Evolutionary conservation across 2,888 invertebrate genomes (phyloP), one percentile per base, ranked within the genome.

Genomic region (Cylindroiulus punctatus): DNA sequence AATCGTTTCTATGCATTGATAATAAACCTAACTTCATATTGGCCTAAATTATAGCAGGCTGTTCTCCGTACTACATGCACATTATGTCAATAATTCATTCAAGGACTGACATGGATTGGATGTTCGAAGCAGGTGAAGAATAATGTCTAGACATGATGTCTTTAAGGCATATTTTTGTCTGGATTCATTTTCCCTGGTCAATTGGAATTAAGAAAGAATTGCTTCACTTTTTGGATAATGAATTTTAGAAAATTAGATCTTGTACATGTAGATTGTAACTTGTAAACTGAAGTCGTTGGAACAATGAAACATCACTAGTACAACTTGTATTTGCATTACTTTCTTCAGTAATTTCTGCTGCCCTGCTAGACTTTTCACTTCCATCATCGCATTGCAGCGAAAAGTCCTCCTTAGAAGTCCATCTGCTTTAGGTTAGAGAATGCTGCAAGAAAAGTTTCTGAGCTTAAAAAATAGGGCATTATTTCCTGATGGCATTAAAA

Each of bases 401-500:
- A 22, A 65, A 65, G 22, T 19, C 65, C 65, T 26, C 26, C 26
- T 8, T 65, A 7, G 5, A 26, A 65, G 26, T 26, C 65, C 65
- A 26, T 65, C 65, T 65, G 22, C 65, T 65, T 65, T 65, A 65
- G 26, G 65, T 26, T 65, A 1, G 65, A 65, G 26, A 22, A 65
- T 8, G 19, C 12, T 22, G 26, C 5, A 65, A 22, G 65, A 65
- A 65, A 65, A 65, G 22, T 65, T 65, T 65, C 65, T 26, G 4
- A 26, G 65, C 65, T 65, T 65, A 65, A 65, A 65, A 65, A 65
- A 65, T 65, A 65, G 65, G 26, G 65, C 65, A 65, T 65, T 65
- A 65, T 65, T 65, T 65, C 65, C 65, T 65, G 65, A 65, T 65
- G 65, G 65, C 65, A 65, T 65, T 65, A 65, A 65, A 65, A 65